Evolutionary conservation across 1,140 invertebrate species (phyloP).

Genomic region (Aphidius gifuensis): DNA sequence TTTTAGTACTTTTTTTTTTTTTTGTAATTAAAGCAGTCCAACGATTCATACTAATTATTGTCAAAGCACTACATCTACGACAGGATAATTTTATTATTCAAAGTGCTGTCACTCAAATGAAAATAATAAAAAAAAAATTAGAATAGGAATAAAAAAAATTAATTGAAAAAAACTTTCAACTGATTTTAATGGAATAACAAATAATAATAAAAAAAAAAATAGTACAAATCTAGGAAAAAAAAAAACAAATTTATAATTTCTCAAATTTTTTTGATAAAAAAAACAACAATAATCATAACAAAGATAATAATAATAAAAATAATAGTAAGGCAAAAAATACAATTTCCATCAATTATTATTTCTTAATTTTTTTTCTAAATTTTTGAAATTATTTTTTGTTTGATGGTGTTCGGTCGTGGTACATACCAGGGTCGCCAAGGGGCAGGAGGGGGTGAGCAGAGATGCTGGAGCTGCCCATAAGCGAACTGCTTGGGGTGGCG

Average conservation of each 20-base stretch:
- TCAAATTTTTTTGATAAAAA: slow-evolving; percentile 1
- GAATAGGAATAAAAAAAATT: slow-evolving; percentile 27
- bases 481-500: slow-evolving; percentile 61
- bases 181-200: slow-evolving; percentile 26
- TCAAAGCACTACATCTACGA: slow-evolving; percentile 40
- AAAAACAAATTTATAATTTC: slow-evolving; percentile 17
- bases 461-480: slow-evolving; percentile 72
- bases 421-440: slow-evolving; percentile 68
- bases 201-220: slow-evolving; percentile 16
- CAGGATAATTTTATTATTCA: slow-evolving; percentile 36
- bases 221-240: slow-evolving; percentile 14
- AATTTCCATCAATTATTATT: slow-evolving; percentile 2
- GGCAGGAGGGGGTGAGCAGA: slow-evolving; percentile 81
- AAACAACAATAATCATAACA: too few species aligned
- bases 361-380: slow-evolving; percentile 5
- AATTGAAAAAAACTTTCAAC: slow-evolving; percentile 9
- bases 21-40: slow-evolving; percentile 33
- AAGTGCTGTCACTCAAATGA: slow-evolving; percentile 22
- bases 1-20: slow-evolving; percentile 1
- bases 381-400: slow-evolving; percentile 34
- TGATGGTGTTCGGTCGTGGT: slow-evolving; percentile 51
- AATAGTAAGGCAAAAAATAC: not conserved
- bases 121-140: slow-evolving; percentile 26
- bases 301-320: too few species aligned
- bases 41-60: slow-evolving; percentile 35